Evolutionary conservation across 2,113 vertebrate species (phyloP), one percentile per base, ranked within the genome.

Genomic region (Rutilus rutilus): DNA sequence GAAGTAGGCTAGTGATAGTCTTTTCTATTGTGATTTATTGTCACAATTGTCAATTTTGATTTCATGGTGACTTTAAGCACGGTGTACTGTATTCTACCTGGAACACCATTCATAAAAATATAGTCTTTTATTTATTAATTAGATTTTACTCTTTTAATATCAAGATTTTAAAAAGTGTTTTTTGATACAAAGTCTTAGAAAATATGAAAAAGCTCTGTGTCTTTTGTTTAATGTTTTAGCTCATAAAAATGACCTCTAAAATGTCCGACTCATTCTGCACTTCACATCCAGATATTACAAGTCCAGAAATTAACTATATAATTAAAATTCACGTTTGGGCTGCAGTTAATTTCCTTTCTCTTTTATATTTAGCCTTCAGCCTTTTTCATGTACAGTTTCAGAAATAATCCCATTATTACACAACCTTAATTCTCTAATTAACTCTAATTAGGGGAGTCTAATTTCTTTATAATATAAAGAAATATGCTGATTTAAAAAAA

Each of bases 361-460:
- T 74, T 54, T 90, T 84, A 85, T 5, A 82, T 87, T 85, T 88
- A 80, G 84, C 90, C 91, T 87, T 85, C 88, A 78, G 85, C 90
- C 90, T 83, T 87, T 90, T 91, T 90, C 83, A 85, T 89, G 88
- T 91, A 80, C 90, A 91, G 90, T 92, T 92, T 78, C 39, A 42
- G 39, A 45, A 12, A 45, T 39, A 15, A 74, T 12, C 1, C 5
- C 6, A 25, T 74, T 74, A 86, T 91, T 87, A 89, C 84, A 89
- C 90, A 87, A 87, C 74, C 79, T 89, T 89, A 84, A 89, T 92
- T 90, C 92, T 42, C 42, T 42, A 42, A 42, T 42, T 83, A 88
- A 90, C 88, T 89, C 90, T 92, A 93, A 92, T 94, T 93, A 91
- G 88, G 75, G 88, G 89, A 92, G 89, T 91, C 86, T 75, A 78